Evolutionary conservation across 2,888 invertebrate genomes (phyloP).

Genomic region (Andrena haemorrhoa): DNA sequence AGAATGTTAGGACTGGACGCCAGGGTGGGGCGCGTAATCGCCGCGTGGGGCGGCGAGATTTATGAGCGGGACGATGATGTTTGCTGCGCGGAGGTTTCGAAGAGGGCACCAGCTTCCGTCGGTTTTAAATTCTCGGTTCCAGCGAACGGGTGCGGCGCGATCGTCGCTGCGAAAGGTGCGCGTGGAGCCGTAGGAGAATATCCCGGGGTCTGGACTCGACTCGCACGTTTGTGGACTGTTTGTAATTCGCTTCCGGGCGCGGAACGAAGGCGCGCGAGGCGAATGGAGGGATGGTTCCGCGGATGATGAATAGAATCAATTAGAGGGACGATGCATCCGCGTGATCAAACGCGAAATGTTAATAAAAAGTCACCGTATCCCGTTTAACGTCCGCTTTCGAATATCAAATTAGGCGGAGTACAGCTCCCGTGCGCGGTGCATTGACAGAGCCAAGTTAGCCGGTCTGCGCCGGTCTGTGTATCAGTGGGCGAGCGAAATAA

Average conservation of each 20-base stretch:
- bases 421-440: conserved; percentile 16
- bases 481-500: conserved; percentile 25
- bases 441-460: conserved; percentile 40
- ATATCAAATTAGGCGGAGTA: conserved; percentile 48
- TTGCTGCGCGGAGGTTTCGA: neutral
- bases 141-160: no score
- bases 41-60: conserved; percentile 6
- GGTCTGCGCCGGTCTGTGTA: conserved; percentile 26
- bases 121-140: neutral
- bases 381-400: conserved; percentile 38
- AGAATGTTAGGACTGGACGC: conserved; percentile 12
- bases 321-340: conserved; percentile 23
- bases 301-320: conserved; percentile 26
- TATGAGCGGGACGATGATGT: conserved; percentile 13
- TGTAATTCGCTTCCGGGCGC: neutral
- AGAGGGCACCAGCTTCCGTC: neutral
- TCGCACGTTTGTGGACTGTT: no score
- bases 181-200: no score
- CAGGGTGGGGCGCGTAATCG: conserved; percentile 17
- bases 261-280: neutral
- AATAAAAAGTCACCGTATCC: conserved; percentile 19
- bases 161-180: no score
- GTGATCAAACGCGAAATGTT: conserved; percentile 40
- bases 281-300: neutral
- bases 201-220: no score